Percentiles rank a stretch among this genome's conserved stretches.
Evolutionary conservation across 1,140 invertebrate species (phyloP).

Genomic region (Lerema accius): DNA sequence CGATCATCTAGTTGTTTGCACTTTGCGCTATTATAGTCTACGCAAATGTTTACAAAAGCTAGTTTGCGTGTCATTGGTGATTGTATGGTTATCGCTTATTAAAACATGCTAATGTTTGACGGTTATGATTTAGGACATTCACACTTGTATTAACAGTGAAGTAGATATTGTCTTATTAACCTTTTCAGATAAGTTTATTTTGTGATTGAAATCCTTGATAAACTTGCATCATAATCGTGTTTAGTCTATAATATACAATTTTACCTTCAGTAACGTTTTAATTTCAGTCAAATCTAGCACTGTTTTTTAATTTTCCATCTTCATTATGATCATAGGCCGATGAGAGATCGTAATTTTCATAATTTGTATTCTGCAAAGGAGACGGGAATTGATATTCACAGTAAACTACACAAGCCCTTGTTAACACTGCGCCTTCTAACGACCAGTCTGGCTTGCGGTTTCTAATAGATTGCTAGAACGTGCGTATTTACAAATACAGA

Average conservation of each 20-base stretch:
- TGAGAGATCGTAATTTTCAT: background rate
- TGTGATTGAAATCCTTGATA: too few species aligned
- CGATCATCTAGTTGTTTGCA: background rate
- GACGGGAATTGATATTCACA: conserved; percentile 6
- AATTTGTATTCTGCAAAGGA: background rate
- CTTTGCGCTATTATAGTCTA: conserved; percentile 2
- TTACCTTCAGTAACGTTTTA: too few species aligned
- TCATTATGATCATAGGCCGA: background rate
- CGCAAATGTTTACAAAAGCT: too few species aligned
- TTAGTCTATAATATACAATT: too few species aligned
- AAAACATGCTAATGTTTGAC: background rate
- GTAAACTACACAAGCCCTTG: background rate
- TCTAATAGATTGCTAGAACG: conserved; percentile 41
- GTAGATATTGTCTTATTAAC: too few species aligned
- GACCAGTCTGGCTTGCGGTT: conserved; percentile 36
- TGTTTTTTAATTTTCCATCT: background rate
- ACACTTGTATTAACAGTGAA: too few species aligned
- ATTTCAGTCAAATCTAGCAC: background rate
- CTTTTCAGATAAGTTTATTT: too few species aligned
- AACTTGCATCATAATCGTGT: too few species aligned
- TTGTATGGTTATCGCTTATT: too few species aligned
- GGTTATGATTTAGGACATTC: background rate
- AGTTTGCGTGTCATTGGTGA: background rate
- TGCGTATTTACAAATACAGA: conserved; percentile 19
- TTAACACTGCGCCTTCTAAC: conserved; percentile 25